These are phyloP conservation scores for Lordiphosa andalusiaca DNA, from an alignment of 2,888 invertebrate genomes.

Conservation along the genomic window DNA sequence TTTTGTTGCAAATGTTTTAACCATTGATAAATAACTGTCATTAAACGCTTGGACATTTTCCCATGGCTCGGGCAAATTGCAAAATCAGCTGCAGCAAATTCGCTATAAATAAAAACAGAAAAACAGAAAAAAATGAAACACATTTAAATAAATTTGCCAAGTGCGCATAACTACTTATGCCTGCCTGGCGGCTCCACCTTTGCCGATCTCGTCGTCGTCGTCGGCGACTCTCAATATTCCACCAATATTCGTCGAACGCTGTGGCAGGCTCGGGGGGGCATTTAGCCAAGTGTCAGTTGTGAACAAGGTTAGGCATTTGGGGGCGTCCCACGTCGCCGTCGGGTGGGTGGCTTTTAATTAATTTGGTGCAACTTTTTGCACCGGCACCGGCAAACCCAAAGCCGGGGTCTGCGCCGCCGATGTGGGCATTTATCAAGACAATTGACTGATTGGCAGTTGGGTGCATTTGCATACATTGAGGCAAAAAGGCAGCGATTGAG, in stretches of 20 bases:
- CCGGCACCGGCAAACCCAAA: conserved; percentile 17
- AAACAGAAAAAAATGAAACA: conserved; percentile 27
- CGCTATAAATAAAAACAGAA: conserved; percentile 28
- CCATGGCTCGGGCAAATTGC: conserved; percentile 40
- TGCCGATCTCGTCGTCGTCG: conserved; percentile 6
- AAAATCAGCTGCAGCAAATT: conserved; percentile 25
- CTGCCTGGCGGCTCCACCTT: conserved; percentile 18
- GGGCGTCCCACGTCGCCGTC: conserved; percentile 60
- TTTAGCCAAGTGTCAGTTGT: conserved; percentile 63
- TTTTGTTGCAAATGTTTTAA: not conserved
- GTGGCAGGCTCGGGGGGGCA: conserved; percentile 38
- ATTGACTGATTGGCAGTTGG: conserved; percentile 74
- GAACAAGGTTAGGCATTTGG: conserved; percentile 65
- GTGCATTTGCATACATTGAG: conserved; percentile 59
- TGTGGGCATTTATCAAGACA: conserved; percentile 74
- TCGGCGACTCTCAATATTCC: conserved; percentile 5
- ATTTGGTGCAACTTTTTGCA: conserved; percentile 70
- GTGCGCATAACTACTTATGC: conserved; percentile 32
- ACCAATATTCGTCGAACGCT: not conserved
- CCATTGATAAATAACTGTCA: conserved; percentile 68
- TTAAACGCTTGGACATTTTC: conserved; percentile 48
- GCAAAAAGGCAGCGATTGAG: conserved; percentile 36
- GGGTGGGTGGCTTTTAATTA: conserved; percentile 73
- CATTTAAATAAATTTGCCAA: conserved; percentile 50
- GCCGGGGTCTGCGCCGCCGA: conserved; percentile 24